Percentiles rank a stretch among this genome's conserved stretches.
Conservation (phyloP, 2,888 invertebrate genomes). For the Xestoiulus laeticollis region DNA sequence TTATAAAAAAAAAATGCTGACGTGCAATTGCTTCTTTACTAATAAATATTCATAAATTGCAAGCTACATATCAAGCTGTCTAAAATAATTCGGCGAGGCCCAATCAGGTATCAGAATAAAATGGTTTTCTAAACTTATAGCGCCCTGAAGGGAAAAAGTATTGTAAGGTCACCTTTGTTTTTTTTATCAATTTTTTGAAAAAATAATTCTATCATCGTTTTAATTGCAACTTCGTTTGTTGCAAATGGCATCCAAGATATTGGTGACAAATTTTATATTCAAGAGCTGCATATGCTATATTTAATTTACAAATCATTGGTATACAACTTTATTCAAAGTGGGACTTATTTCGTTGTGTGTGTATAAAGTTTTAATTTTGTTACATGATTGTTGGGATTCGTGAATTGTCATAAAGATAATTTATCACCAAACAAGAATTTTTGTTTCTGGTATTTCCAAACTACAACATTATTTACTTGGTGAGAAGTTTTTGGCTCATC, state of each 20-base stretch:
- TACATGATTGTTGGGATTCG: too few relatives aligned
- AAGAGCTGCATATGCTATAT: too few relatives aligned
- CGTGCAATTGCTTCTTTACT: not conserved
- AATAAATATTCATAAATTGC: not conserved
- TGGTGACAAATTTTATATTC: not conserved
- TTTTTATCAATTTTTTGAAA: not conserved
- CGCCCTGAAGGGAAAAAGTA: not conserved
- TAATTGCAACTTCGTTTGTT: not conserved
- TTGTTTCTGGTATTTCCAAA: not conserved
- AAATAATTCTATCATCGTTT: not conserved
- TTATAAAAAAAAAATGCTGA: conserved; percentile 2
- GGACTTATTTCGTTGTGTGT: too few relatives aligned
- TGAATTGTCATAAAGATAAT: not conserved
- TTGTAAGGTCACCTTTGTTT: not conserved
- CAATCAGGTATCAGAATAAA: not conserved
- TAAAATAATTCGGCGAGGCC: not conserved
- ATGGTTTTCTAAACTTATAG: not conserved
- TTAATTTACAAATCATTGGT: too few relatives aligned
- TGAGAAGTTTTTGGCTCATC: too few relatives aligned
- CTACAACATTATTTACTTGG: not conserved
- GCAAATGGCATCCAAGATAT: not conserved
- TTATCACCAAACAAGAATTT: not conserved
- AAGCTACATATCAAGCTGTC: not conserved
- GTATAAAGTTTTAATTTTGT: too few relatives aligned
- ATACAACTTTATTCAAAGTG: too few relatives aligned